A percentile compares a stretch with the other conserved stretches of the same genome.
Evolutionary conservation across 2,797 vertebrate species (phyloP).

Genomic region (Gallinago nigripennis): DNA sequence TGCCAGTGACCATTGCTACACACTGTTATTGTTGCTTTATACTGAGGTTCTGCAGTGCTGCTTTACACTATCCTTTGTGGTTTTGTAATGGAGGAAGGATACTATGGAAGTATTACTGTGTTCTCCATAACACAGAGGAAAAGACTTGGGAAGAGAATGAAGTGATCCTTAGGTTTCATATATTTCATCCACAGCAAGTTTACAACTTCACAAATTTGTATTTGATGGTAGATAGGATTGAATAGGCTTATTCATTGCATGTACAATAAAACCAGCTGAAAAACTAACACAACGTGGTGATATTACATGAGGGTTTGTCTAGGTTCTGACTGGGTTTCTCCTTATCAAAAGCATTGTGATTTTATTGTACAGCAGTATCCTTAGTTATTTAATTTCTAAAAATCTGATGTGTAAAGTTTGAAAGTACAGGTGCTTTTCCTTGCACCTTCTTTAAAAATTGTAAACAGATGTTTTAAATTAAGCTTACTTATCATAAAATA

Average conservation of each 20-base stretch:
- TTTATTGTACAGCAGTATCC: background rate
- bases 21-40: background rate
- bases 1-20: background rate
- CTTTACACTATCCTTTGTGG: background rate
- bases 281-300: rapidly evolving
- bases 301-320: background rate
- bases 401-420: background rate
- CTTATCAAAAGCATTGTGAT: background rate
- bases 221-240: background rate
- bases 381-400: background rate
- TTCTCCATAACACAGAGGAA: background rate
- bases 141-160: background rate
- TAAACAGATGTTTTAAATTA: background rate
- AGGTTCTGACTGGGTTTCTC: background rate
- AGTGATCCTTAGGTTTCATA: background rate
- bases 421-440: background rate
- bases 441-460: background rate
- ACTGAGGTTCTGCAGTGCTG: background rate
- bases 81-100: background rate
- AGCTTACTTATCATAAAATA: background rate
- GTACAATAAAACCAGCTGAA: background rate
- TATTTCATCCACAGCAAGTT: background rate
- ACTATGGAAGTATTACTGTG: background rate
- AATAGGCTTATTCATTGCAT: background rate
- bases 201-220: background rate